phyloP scores from a whole-genome alignment of 1,140 invertebrate species.

The Lepidostoma basale region DNA sequence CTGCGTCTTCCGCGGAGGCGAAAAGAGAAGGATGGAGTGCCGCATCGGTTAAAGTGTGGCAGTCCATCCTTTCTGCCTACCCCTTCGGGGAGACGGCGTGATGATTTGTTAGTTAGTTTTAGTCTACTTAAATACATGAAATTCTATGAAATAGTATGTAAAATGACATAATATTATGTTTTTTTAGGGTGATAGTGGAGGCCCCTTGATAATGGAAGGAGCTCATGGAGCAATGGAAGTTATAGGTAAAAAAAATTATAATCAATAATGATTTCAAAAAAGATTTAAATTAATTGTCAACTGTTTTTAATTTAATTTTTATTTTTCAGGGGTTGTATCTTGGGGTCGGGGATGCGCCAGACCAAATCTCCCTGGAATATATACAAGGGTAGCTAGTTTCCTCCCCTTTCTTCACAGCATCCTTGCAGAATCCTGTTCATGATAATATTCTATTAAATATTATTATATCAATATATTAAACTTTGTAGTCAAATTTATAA shows the following conservation, averaged over 20 bases:
- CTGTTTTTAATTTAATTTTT: background rate
- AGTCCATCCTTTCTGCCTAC: too few species aligned
- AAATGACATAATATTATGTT: too few species aligned
- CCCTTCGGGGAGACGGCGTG: too few species aligned
- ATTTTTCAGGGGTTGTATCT: constrained; percentile 61
- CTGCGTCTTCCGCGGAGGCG: too few species aligned
- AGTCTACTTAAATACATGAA: too few species aligned
- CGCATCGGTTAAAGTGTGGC: too few species aligned
- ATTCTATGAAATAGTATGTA: too few species aligned
- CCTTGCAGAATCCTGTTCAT: constrained; percentile 23
- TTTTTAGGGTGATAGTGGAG: constrained; percentile 54
- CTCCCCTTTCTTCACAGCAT: constrained; percentile 43
- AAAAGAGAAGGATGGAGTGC: too few species aligned
- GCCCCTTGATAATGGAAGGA: constrained; percentile 52
- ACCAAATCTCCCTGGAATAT: constrained; percentile 71
- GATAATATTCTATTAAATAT: too few species aligned
- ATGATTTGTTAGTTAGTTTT: too few species aligned
- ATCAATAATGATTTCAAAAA: background rate
- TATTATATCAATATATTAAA: too few species aligned
- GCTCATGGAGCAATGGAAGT: constrained; percentile 51
- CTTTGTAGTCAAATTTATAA: too few species aligned
- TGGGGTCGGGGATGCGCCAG: constrained; percentile 75
- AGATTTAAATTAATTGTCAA: background rate
- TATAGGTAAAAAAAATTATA: constrained; percentile 49
- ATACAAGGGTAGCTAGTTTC: constrained; percentile 69